Percentiles rank a stretch among this genome's conserved stretches.
These are phyloP conservation scores for Hypsopygia costalis DNA, from an alignment of 2,888 invertebrate species.

Conservation along the genomic window DNA sequence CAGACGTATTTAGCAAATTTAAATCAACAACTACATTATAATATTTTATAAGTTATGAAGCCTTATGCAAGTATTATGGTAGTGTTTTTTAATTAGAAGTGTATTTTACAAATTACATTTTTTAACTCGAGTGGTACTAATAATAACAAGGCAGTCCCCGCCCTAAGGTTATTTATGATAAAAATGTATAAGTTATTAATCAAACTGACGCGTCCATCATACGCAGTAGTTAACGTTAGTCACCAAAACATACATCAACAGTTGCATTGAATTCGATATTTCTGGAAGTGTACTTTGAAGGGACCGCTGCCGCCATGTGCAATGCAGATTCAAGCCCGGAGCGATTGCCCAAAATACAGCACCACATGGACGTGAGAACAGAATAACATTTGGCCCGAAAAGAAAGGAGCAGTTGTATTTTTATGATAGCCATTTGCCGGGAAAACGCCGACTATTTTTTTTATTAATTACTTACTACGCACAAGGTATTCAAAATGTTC, in stretches of 20 bases:
- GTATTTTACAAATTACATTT: too few relatives aligned
- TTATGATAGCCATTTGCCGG: slow-evolving; percentile 30
- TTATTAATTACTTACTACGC: slow-evolving; percentile 16
- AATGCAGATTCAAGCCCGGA: slow-evolving; percentile 56
- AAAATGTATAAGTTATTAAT: too few relatives aligned
- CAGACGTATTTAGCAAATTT: too few relatives aligned
- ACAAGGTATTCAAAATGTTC: slow-evolving; percentile 12
- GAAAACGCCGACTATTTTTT: slow-evolving; percentile 11
- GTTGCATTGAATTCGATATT: slow-evolving; percentile 35
- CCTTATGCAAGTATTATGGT: too few relatives aligned
- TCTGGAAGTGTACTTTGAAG: slow-evolving; percentile 60
- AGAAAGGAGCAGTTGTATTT: slow-evolving; percentile 47
- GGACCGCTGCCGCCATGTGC: slow-evolving; percentile 62
- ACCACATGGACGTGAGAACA: slow-evolving; percentile 72
- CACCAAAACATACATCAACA: slow-evolving; percentile 8
- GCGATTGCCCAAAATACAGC: slow-evolving; percentile 67
- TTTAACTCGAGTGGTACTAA: too few relatives aligned
- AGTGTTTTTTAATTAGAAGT: too few relatives aligned
- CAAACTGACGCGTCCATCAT: too few relatives aligned
- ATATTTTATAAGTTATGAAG: too few relatives aligned
- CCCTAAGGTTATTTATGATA: too few relatives aligned
- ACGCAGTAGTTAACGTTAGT: slow-evolving; percentile 6
- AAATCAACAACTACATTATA: too few relatives aligned
- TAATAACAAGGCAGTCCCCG: too few relatives aligned
- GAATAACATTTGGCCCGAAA: slow-evolving; percentile 46